A percentile compares a stretch with the other conserved stretches of the same genome.
phyloP scores from a whole-genome alignment of 2,797 vertebrate species.

The Diplodus puntazzo region DNA sequence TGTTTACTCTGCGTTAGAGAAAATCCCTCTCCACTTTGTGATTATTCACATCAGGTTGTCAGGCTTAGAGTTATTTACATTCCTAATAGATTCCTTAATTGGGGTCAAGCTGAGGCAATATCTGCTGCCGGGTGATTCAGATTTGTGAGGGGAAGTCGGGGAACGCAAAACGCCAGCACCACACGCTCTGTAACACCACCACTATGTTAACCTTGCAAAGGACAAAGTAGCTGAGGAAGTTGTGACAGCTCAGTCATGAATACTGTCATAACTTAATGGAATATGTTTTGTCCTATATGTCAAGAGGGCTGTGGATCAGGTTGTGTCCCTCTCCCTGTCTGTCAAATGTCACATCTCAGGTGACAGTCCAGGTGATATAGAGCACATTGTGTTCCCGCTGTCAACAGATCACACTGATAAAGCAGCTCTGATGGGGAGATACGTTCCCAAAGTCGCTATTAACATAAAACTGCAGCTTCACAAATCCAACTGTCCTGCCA shows the following conservation, averaged over 20 bases:
- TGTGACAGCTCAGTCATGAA: constrained; percentile 67
- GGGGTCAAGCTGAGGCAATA: constrained; percentile 79
- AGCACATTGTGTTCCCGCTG: constrained; percentile 6
- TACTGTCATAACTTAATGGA: constrained; percentile 45
- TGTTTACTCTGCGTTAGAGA: constrained; percentile 72
- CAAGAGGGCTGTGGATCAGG: constrained; percentile 26
- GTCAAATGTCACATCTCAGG: constrained; percentile 51
- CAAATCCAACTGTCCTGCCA: background rate
- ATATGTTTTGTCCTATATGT: constrained; percentile 54
- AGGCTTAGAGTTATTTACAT: constrained; percentile 82
- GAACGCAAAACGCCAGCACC: background rate
- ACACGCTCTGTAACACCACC: constrained; percentile 32
- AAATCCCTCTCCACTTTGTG: constrained; percentile 69
- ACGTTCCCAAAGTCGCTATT: background rate
- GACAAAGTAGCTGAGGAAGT: constrained; percentile 57
- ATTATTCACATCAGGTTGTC: constrained; percentile 78
- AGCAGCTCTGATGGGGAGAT: background rate
- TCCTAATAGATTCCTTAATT: constrained; percentile 84
- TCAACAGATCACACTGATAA: constrained; percentile 6
- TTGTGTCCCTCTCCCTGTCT: constrained; percentile 33
- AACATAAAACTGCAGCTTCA: no score
- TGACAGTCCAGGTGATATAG: background rate
- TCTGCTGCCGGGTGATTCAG: constrained; percentile 27
- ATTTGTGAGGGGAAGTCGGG: constrained; percentile 26
- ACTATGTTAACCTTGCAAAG: constrained; percentile 66